phyloP scores from a whole-genome alignment of 2,113 vertebrate genomes.

The Cryptotis parvus region DNA sequence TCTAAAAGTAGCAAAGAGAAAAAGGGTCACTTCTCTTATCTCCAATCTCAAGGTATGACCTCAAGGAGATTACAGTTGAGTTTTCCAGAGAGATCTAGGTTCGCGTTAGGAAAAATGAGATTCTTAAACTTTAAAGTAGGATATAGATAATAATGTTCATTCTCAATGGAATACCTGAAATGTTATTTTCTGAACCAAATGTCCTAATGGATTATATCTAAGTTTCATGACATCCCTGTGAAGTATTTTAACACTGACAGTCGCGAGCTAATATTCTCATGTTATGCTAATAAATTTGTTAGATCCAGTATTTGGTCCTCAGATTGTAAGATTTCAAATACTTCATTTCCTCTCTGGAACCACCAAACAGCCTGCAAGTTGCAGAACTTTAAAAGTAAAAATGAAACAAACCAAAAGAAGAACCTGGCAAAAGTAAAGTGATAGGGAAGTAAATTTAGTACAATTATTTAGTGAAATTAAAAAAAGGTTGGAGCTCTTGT shows the following conservation, averaged over 20 bases:
- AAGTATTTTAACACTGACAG: not conserved
- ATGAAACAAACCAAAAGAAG: no score
- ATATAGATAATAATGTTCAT: no score
- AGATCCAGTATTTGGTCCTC: not conserved
- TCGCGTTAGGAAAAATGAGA: not conserved
- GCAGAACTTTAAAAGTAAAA: not conserved
- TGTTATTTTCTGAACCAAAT: not conserved
- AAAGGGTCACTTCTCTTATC: not conserved
- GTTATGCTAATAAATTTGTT: not conserved
- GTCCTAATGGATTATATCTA: not conserved
- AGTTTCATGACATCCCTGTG: not conserved
- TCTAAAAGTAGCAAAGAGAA: not conserved
- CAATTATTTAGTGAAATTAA: no score
- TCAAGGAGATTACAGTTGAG: not conserved
- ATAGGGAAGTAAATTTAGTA: no score
- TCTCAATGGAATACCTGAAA: not conserved
- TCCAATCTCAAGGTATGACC: not conserved
- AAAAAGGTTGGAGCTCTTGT: no score
- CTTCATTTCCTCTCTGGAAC: not conserved
- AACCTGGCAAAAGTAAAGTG: not conserved
- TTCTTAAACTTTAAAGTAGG: no score
- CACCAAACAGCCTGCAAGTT: not conserved
- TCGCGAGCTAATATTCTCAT: not conserved
- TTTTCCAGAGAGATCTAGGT: not conserved
- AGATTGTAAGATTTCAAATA: not conserved